These are phyloP conservation scores for Eolophus roseicapilla DNA, from an alignment of 2,113 vertebrate genomes.

Conservation along the genomic window DNA sequence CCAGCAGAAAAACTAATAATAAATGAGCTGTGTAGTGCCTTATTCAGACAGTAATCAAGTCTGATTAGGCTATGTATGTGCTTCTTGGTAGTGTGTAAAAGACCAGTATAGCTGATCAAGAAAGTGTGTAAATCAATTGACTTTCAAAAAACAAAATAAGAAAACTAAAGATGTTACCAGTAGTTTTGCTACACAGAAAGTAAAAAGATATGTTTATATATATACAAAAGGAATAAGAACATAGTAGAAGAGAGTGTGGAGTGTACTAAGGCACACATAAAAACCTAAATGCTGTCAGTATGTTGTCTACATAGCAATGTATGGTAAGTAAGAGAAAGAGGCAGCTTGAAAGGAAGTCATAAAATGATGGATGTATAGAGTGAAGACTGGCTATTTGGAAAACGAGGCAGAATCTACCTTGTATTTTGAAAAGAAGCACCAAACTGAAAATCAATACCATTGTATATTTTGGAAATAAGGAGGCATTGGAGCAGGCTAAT, in stretches of 20 bases:
- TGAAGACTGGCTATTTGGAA: neutral
- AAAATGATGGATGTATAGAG: neutral
- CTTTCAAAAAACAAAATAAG: neutral
- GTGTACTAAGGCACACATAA: neutral
- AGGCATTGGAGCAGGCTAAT: neutral
- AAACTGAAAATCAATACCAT: neutral
- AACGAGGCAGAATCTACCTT: neutral
- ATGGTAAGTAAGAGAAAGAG: neutral
- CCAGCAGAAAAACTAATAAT: neutral
- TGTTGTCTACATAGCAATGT: neutral
- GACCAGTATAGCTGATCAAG: neutral
- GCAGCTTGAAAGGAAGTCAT: neutral
- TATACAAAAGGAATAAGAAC: neutral
- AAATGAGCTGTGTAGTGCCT: neutral
- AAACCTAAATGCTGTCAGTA: neutral
- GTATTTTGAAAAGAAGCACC: neutral
- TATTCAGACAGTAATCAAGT: neutral
- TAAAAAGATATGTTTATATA: neutral
- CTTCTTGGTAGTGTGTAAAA: neutral
- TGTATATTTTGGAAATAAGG: neutral
- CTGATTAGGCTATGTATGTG: neutral
- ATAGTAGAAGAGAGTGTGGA: neutral
- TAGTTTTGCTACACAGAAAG: neutral
- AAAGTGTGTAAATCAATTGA: neutral
- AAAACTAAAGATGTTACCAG: neutral